These are phyloP conservation scores for Cephus pygmeus DNA, from an alignment of 2,888 invertebrate species.

Conservation along the genomic window DNA sequence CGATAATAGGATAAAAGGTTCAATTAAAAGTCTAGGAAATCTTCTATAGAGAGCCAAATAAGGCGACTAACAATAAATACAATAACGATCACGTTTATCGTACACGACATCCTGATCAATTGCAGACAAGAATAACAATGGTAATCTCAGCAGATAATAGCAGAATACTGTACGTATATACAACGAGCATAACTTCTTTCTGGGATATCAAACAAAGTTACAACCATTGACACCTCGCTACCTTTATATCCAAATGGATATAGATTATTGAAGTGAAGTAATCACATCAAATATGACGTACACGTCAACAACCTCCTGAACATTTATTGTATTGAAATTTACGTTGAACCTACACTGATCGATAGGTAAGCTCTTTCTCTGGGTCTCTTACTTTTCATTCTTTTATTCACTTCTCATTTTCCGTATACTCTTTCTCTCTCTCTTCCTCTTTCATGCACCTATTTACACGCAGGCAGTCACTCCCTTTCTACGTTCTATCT, in stretches of 20 bases:
- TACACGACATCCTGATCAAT: neutral
- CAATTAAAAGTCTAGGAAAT: neutral
- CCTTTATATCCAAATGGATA: neutral
- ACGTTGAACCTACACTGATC: slow-evolving; percentile 14
- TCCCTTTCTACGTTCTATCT: neutral
- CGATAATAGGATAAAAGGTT: neutral
- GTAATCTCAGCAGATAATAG: neutral
- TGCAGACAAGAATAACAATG: neutral
- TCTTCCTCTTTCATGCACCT: slow-evolving; percentile 6
- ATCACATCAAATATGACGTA: neutral
- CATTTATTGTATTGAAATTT: neutral
- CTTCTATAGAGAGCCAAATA: neutral
- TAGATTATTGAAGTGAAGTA: neutral
- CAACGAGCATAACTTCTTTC: neutral
- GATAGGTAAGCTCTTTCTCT: slow-evolving; percentile 20
- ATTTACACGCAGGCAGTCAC: neutral
- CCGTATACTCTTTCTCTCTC: neutral
- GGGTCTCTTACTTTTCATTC: slow-evolving; percentile 4
- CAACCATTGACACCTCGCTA: neutral
- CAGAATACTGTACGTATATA: neutral
- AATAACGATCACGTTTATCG: neutral
- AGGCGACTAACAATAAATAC: neutral
- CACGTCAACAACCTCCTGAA: neutral
- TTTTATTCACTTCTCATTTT: neutral
- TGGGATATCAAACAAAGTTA: neutral